These are phyloP conservation scores for Struthidea cinerea DNA, from an alignment of 2,113 vertebrate species.

Conservation along the genomic window DNA sequence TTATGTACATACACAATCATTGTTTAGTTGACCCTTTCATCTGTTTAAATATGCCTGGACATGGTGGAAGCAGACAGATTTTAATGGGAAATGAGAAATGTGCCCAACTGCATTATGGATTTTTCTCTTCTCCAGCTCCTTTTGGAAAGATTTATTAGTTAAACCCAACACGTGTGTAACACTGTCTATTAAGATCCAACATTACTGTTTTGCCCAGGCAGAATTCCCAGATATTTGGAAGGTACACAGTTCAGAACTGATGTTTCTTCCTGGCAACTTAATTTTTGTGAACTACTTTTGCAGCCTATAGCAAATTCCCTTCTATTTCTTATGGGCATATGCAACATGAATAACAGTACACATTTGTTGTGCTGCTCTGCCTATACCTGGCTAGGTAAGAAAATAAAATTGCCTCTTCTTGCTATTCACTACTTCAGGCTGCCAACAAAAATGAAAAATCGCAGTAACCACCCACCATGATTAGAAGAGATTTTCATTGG, in stretches of 20 bases:
- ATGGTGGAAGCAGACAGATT: background rate
- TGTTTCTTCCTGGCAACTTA: background rate
- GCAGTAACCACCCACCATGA: background rate
- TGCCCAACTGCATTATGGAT: background rate
- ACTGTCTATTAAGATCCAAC: background rate
- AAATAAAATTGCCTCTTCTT: background rate
- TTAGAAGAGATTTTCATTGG: background rate
- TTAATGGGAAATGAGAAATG: background rate
- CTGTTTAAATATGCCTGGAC: background rate
- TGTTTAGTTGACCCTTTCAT: background rate
- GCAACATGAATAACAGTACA: background rate
- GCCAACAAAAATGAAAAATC: background rate
- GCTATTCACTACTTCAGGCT: background rate
- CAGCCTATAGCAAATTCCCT: background rate
- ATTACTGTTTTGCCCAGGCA: background rate
- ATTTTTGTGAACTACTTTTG: background rate
- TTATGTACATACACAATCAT: background rate
- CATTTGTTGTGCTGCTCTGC: background rate
- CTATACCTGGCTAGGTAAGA: background rate
- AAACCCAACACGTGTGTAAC: background rate
- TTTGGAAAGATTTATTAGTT: background rate
- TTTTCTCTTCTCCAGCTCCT: background rate
- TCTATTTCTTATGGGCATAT: background rate
- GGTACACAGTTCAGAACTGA: background rate
- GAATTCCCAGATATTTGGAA: background rate